Conservation (phyloP, 2,888 invertebrate species). For the Corbicula japonica region DNA sequence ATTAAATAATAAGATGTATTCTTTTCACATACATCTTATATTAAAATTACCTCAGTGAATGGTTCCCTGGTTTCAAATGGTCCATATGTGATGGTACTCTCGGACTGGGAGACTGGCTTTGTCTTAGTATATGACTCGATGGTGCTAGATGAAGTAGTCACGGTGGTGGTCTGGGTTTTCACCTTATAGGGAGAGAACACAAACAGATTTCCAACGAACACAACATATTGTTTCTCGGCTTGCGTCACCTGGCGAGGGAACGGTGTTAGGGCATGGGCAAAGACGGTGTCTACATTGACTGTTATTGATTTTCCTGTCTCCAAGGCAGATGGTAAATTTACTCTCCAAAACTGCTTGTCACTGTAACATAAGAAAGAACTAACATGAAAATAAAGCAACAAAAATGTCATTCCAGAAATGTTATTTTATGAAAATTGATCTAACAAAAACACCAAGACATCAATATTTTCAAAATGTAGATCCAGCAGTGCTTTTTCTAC, state of each 20-base stretch:
- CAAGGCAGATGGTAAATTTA: slow-evolving; percentile 79
- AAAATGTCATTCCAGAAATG: too few relatives aligned
- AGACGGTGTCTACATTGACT: slow-evolving; percentile 88
- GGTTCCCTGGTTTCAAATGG: slow-evolving; percentile 92
- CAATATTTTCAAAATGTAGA: too few relatives aligned
- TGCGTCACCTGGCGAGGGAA: slow-evolving; percentile 96
- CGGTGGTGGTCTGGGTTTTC: slow-evolving; percentile 92
- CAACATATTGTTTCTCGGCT: slow-evolving; percentile 96
- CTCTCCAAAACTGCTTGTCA: slow-evolving; percentile 79
- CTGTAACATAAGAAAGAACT: slow-evolving; percentile 38
- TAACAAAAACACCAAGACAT: too few relatives aligned
- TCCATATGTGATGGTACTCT: slow-evolving; percentile 95
- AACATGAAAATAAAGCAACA: too few relatives aligned
- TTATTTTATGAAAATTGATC: neutral
- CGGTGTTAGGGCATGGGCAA: slow-evolving; percentile 92
- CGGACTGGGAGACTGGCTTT: slow-evolving; percentile 89
- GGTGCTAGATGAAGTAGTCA: slow-evolving; percentile 92
- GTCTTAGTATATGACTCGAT: slow-evolving; percentile 88
- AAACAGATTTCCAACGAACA: slow-evolving; percentile 94
- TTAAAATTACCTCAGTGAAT: slow-evolving; percentile 86
- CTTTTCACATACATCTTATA: neutral
- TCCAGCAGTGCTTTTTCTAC: too few relatives aligned
- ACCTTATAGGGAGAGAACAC: slow-evolving; percentile 94
- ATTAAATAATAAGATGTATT: too few relatives aligned
- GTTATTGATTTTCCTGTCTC: slow-evolving; percentile 81